Evolutionary conservation across 1,140 invertebrate genomes (phyloP).

Genomic region (Aphaenogaster rudis): DNA sequence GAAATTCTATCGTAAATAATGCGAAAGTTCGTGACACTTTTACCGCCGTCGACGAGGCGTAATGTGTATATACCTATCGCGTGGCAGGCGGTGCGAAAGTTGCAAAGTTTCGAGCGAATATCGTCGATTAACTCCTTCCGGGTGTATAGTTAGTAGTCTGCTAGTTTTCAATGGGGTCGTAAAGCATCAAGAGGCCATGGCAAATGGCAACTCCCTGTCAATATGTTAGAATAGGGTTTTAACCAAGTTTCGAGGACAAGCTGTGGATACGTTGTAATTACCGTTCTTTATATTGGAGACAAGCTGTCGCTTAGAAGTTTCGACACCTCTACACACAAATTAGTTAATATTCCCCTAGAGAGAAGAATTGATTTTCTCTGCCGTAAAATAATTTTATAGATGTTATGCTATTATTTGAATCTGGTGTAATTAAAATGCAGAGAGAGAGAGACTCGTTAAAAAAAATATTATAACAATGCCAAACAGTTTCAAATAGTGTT

Average conservation of each 20-base stretch:
- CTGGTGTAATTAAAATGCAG: neutral
- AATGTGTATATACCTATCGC: conserved; percentile 69
- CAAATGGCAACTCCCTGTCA: conserved; percentile 48
- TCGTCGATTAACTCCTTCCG: conserved; percentile 70
- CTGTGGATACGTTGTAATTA: conserved; percentile 65
- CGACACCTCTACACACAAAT: neutral
- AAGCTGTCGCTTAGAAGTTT: conserved; percentile 1
- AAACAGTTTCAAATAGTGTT: neutral
- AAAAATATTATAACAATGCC: neutral
- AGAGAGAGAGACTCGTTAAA: too few relatives aligned
- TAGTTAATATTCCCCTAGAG: neutral
- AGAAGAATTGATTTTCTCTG: neutral
- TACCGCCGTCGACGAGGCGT: conserved; percentile 53
- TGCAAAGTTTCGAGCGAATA: conserved; percentile 75
- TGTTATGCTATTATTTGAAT: neutral
- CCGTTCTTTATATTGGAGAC: conserved; percentile 51
- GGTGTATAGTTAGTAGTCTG: conserved; percentile 57
- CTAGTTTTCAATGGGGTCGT: conserved; percentile 74
- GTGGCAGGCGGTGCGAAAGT: conserved; percentile 68
- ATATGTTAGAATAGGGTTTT: conserved; percentile 47
- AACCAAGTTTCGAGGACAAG: conserved; percentile 61
- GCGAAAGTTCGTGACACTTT: conserved; percentile 68
- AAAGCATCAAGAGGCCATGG: conserved; percentile 41
- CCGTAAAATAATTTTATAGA: neutral
- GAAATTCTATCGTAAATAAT: conserved; percentile 71